Evolutionary conservation across 2,888 invertebrate species (phyloP), one percentile per base, ranked within the genome.

Genomic region (Abrostola tripartita): DNA sequence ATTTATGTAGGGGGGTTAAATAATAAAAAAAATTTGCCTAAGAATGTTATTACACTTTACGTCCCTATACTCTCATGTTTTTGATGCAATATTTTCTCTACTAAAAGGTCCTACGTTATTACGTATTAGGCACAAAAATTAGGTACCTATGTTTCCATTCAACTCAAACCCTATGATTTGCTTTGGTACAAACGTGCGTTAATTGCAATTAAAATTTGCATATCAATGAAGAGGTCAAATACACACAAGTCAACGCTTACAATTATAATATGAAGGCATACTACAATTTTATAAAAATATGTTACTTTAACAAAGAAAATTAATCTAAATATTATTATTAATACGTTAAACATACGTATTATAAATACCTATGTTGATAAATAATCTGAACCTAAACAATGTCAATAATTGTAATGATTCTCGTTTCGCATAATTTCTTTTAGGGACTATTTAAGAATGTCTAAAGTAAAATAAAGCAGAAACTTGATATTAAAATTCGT

Each of bases 151-250:
- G 4, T 24, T 24, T 24, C 9, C 6, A 44, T 14, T 14, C 44
- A 7, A 6, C 8, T 14, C 14, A 8, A 44, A 14, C 44, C 9
- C 9, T 8, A 47, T 57, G 42, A 24, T 49, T 7, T 10, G 41
- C 47, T 52, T 61, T 64, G 72, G 42, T 12, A 42, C 12, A 12
- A 69, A 57, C 24, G 14, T 41, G 54, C 57, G 44, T 11, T 40
- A 56, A 35, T 11, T 44, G 51, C 57, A 74, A 70, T 74, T 70
- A 64, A 64, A 74, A 72, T 72, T 70, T 50, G 42, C 75, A 72
- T 72, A 38, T 37, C 40, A 64, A 61, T 64, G 38, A 41, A 61
- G 49, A 52, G 64, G 61, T 60, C 64, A 68, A 58, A 58, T 40
- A 12, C 36, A 10, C 74, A 64, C 70, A 64, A 57, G 1, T 58